Evolutionary conservation across 2,797 vertebrate genomes (phyloP).

Genomic region (Rhynchonycteris naso): DNA sequence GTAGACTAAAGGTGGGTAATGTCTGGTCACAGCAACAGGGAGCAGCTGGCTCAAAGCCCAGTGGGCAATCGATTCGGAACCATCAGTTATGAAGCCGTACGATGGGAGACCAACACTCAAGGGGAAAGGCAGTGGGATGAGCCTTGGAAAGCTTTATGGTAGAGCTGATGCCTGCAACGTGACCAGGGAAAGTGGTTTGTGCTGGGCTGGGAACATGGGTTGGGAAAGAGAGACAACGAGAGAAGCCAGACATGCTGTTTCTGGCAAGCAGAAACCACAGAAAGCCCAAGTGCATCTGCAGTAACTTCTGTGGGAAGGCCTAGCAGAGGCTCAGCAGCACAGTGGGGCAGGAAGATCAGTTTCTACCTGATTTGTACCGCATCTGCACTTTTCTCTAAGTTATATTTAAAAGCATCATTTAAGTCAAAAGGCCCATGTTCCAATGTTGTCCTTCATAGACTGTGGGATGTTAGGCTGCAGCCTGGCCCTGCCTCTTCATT

Average conservation of each 20-base stretch:
- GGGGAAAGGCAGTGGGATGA: too few species aligned
- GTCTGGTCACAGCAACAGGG: background rate
- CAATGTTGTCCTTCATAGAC: background rate
- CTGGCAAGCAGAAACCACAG: background rate
- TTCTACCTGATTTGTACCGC: background rate
- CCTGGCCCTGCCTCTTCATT: slow-evolving; percentile 6
- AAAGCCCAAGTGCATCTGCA: background rate
- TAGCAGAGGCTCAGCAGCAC: background rate
- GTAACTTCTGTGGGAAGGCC: background rate
- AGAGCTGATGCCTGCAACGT: background rate
- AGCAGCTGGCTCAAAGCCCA: background rate
- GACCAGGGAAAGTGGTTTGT: background rate
- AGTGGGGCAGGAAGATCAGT: background rate
- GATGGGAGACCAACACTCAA: background rate
- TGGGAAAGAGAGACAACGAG: background rate
- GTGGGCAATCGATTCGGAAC: background rate
- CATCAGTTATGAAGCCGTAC: background rate
- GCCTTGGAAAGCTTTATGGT: background rate
- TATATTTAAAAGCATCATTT: background rate
- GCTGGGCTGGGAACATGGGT: background rate
- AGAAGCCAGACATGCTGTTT: background rate
- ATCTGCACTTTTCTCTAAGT: background rate
- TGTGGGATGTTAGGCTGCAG: background rate
- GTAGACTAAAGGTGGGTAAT: too few species aligned
- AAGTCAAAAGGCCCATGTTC: background rate